Base-by-base conservation (phyloP, 2,797 vertebrate species). In the Platyrinchus mystaceus region DNA sequence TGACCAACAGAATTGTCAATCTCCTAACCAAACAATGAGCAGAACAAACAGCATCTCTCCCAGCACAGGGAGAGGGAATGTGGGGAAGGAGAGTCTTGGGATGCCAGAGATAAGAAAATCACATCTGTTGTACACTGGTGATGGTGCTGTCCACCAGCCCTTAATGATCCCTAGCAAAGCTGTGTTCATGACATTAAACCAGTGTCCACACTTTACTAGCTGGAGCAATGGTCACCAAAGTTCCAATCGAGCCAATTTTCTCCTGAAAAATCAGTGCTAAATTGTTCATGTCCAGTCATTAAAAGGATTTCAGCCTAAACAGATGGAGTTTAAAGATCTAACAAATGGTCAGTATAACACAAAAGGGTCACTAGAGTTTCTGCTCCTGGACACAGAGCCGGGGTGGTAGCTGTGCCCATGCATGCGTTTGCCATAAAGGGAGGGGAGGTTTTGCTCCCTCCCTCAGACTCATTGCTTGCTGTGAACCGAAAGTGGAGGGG, bases 241-340 rank as follows among this genome's bases (percentile, higher is more conserved):
- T 41, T 79, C 59, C 63, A 93, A 91, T 16, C 1, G 3, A 90
- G 67, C 23, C 76, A 80, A 18, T 76, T 73, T 85, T 34, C 59
- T 62, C 53, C 18, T 17, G 53, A 77, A 92, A 90, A 87, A 84
- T 58, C 49, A 68, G 63, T 67, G 71, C 27, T 67, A 63, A 93
- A 93, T 73, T 64, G 73, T 47, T 91, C 36, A 5, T 67, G 24
- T 88, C 73, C 69, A 89, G 69, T 24, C 19, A 5, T 77, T 62
- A 76, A 76, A 96, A 71, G 73, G 36, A 74, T 89, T 94, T 80
- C 69, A 71, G 70, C 70, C 67, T 43, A 37, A 92, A 85, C 74
- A 95, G 94, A 81, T 94, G 93, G 87, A 77, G 56, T 84, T 82
- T 74, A 81, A 89, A 88, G 67, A 86, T 88, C 74, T 82, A 91